Conservation (phyloP, 2,888 invertebrate species). For the Acleris literana region DNA sequence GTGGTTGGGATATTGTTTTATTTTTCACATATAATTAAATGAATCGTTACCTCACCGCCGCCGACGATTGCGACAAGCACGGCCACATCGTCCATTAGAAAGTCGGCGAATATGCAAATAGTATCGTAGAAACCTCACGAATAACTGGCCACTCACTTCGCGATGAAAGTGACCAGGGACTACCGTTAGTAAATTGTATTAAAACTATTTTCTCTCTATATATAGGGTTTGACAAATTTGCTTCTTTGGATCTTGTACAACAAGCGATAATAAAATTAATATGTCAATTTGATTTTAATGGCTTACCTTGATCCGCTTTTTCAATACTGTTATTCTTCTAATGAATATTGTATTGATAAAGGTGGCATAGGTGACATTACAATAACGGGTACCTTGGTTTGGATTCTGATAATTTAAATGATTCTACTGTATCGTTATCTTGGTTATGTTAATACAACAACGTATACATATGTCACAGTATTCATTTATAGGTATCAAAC, state of each 20-base stretch:
- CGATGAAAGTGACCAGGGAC: slow-evolving; percentile 79
- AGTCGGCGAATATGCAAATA: slow-evolving; percentile 84
- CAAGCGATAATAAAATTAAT: neutral
- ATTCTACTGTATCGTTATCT: too few species aligned
- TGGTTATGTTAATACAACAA: too few species aligned
- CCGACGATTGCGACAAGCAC: slow-evolving; percentile 80
- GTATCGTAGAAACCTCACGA: slow-evolving; percentile 83
- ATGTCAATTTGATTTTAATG: neutral
- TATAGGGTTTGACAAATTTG: slow-evolving; percentile 58
- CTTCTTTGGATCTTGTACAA: slow-evolving; percentile 13
- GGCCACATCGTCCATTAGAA: slow-evolving; percentile 83
- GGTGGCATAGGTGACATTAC: too few species aligned
- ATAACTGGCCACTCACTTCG: slow-evolving; percentile 82
- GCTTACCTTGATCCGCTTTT: too few species aligned
- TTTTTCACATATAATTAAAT: slow-evolving; percentile 75
- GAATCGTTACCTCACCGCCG: slow-evolving; percentile 79
- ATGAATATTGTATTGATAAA: too few species aligned
- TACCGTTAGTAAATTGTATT: slow-evolving; percentile 79
- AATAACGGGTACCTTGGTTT: too few species aligned
- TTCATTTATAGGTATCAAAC: too few species aligned
- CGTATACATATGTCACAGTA: too few species aligned
- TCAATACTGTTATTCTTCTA: too few species aligned
- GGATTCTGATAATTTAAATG: too few species aligned
- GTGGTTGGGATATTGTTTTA: slow-evolving; percentile 65
- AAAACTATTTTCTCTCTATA: slow-evolving; percentile 70